These are phyloP conservation scores for Arge pagana DNA, from an alignment of 2,888 invertebrate species.

Conservation along the genomic window DNA sequence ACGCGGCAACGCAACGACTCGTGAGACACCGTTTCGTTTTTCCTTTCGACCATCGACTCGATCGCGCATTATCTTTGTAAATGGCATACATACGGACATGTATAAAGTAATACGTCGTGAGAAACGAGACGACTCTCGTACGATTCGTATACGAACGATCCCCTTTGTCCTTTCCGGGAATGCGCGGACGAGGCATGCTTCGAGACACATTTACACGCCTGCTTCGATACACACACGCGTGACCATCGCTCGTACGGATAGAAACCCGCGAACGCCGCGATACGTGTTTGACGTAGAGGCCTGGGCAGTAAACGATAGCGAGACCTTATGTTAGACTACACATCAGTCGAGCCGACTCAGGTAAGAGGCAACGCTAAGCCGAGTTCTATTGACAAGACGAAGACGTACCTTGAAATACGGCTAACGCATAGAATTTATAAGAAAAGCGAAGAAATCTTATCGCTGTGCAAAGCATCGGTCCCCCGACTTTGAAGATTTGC, in stretches of 20 bases:
- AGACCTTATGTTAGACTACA: conserved; percentile 15
- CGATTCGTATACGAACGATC: background rate
- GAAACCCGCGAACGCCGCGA: too few relatives aligned
- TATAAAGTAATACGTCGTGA: conserved; percentile 7
- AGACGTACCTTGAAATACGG: conserved; percentile 3
- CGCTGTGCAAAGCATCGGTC: conserved; percentile 39
- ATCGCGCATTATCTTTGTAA: background rate
- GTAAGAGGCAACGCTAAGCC: conserved; percentile 17
- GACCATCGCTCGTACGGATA: too few relatives aligned
- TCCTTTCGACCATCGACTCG: background rate
- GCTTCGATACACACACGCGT: too few relatives aligned
- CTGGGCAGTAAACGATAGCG: conserved; percentile 21
- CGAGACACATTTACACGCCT: too few relatives aligned
- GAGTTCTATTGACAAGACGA: conserved; percentile 18
- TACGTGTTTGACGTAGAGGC: conserved; percentile 19
- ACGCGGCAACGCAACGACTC: background rate
- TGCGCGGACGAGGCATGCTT: too few relatives aligned
- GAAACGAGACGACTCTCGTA: too few relatives aligned
- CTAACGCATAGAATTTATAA: background rate
- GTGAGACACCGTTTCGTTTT: background rate
- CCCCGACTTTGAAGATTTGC: conserved; percentile 41
- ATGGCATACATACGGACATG: background rate
- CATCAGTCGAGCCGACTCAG: conserved; percentile 19
- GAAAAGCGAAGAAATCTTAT: conserved; percentile 39
- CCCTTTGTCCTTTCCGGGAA: conserved; percentile 18